Conservation (phyloP, 2,888 invertebrate species). For the Onchidella celtica region DNA sequence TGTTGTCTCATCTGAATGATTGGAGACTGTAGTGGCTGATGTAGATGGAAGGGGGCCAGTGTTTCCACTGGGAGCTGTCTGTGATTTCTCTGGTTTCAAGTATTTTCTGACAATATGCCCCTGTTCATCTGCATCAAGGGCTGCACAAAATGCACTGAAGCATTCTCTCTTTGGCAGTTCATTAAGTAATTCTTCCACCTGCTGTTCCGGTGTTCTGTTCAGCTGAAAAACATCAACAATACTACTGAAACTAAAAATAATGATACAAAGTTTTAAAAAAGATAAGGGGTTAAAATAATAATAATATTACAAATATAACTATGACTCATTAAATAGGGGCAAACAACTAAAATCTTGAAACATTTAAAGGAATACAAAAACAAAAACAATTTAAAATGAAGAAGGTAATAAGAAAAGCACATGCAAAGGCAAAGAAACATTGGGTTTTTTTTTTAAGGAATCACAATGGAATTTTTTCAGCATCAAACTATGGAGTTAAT, state of each 20-base stretch:
- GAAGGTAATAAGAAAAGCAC: too few species aligned
- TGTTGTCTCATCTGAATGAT: conserved; percentile 27
- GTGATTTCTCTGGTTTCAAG: background rate
- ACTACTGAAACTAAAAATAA: too few species aligned
- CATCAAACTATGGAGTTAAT: too few species aligned
- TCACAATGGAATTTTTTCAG: too few species aligned
- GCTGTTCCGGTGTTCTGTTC: conserved; percentile 59
- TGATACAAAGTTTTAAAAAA: too few species aligned
- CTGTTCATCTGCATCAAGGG: conserved; percentile 68
- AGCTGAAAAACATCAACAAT: background rate
- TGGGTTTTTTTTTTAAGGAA: too few species aligned
- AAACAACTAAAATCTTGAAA: too few species aligned
- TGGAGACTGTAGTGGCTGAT: background rate
- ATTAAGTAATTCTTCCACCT: conserved; percentile 70
- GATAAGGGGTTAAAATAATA: background rate
- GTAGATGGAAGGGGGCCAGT: background rate
- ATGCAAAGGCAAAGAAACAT: too few species aligned
- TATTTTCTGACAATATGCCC: conserved; percentile 61
- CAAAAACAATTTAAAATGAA: too few species aligned
- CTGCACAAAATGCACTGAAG: conserved; percentile 70
- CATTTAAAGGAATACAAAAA: too few species aligned
- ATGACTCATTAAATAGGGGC: too few species aligned
- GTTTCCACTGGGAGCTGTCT: background rate
- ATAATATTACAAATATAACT: background rate
- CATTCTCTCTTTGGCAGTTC: conserved; percentile 63